Conservation (phyloP, 2,113 vertebrate species). For the Athene noctua region DNA sequence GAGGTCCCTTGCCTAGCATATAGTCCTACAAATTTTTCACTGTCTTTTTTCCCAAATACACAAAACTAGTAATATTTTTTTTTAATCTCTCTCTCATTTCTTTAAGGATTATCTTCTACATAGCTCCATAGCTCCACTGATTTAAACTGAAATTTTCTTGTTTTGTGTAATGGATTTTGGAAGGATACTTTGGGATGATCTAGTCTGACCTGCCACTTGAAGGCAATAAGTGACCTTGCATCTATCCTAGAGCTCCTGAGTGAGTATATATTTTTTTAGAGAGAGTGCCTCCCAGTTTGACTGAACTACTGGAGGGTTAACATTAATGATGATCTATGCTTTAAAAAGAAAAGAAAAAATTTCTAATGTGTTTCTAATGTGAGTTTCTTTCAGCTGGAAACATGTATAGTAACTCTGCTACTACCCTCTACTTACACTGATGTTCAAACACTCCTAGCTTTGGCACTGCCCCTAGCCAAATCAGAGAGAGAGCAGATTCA, state of each 20-base stretch:
- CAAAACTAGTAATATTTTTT: background rate
- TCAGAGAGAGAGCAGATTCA: background rate
- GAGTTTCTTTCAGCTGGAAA: background rate
- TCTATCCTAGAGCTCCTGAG: background rate
- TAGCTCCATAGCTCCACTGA: background rate
- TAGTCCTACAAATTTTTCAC: background rate
- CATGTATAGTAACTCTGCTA: background rate
- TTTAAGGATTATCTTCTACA: background rate
- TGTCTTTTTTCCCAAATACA: background rate
- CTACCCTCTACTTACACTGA: background rate
- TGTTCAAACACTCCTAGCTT: background rate
- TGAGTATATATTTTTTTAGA: background rate
- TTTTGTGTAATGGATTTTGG: background rate
- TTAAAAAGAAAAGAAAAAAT: background rate
- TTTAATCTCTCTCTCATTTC: background rate
- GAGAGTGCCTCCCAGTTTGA: background rate
- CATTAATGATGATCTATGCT: background rate
- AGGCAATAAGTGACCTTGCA: background rate
- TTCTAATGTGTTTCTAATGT: background rate
- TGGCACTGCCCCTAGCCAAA: background rate
- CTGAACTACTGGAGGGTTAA: background rate
- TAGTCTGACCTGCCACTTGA: background rate
- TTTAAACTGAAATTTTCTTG: background rate
- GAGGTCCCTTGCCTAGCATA: slow-evolving; percentile 4
- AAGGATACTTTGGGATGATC: background rate